phyloP scores from a whole-genome alignment of 2,797 vertebrate species.

The Micrastur ruficollis region DNA sequence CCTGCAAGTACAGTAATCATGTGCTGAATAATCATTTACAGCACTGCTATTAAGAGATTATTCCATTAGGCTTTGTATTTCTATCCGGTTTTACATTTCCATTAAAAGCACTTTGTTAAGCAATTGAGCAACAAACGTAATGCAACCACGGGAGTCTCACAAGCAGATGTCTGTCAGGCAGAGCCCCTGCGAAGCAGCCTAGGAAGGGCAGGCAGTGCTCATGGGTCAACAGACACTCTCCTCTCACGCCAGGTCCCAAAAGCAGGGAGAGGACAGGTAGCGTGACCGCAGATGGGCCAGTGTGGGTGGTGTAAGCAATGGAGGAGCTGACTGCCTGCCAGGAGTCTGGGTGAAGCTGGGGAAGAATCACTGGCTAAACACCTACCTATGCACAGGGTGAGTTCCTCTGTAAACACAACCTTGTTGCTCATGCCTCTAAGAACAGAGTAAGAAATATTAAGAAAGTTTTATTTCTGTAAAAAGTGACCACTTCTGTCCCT shows the following conservation, averaged over 20 bases:
- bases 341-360: not conserved
- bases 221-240: accelerated
- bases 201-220: not conserved
- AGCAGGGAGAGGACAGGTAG: not conserved
- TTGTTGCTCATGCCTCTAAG: not conserved
- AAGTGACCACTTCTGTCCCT: not conserved
- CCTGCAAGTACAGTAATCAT: slow-evolving; percentile 2
- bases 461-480: not conserved
- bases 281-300: accelerated
- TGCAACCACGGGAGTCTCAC: not conserved
- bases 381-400: accelerated
- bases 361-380: not conserved
- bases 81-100: slow-evolving; percentile 22
- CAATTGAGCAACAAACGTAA: not conserved
- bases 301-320: accelerated
- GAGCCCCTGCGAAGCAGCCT: not conserved
- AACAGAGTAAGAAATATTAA: not conserved
- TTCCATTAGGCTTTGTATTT: slow-evolving; percentile 34
- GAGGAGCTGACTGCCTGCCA: not conserved
- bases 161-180: not conserved
- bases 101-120: slow-evolving; percentile 41
- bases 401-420: not conserved
- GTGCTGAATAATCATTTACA: not conserved
- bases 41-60: slow-evolving; percentile 38
- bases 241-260: not conserved